Evolutionary conservation across 2,888 invertebrate species (phyloP).

Genomic region (Dicranocentrus wangi): DNA sequence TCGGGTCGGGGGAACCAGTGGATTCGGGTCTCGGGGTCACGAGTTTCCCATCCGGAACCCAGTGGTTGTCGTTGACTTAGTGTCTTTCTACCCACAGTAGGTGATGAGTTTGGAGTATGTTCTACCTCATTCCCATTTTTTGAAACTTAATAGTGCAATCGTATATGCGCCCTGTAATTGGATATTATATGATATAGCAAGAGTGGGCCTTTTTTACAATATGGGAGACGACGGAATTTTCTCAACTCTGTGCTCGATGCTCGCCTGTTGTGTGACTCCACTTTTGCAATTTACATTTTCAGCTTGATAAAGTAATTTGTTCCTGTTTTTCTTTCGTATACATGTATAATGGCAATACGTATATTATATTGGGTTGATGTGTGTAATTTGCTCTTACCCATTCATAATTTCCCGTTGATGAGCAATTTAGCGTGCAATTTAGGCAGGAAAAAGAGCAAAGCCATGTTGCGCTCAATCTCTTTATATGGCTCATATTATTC

Average conservation of each 20-base stretch:
- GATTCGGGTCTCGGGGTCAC: no score
- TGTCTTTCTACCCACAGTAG: no score
- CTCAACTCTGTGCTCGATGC: not conserved
- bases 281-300: no score
- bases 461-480: not conserved
- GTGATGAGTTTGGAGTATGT: not conserved
- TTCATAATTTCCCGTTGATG: conserved; percentile 9
- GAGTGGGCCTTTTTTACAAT: no score
- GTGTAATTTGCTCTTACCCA: no score
- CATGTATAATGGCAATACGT: no score
- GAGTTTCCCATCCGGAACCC: no score
- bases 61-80: no score
- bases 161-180: not conserved
- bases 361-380: no score
- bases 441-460: conserved; percentile 15
- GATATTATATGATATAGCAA: not conserved
- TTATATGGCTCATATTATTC: conserved; percentile 9
- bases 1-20: no score
- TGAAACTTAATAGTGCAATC: conserved; percentile 6
- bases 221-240: no score
- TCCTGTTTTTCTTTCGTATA: no score
- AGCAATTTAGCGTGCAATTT: conserved; percentile 38
- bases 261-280: not conserved
- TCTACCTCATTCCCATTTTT: not conserved
- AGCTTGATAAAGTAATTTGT: conserved; percentile 14